phyloP scores from a whole-genome alignment of 2,888 invertebrate species.

The Pediacus dermestoides region DNA sequence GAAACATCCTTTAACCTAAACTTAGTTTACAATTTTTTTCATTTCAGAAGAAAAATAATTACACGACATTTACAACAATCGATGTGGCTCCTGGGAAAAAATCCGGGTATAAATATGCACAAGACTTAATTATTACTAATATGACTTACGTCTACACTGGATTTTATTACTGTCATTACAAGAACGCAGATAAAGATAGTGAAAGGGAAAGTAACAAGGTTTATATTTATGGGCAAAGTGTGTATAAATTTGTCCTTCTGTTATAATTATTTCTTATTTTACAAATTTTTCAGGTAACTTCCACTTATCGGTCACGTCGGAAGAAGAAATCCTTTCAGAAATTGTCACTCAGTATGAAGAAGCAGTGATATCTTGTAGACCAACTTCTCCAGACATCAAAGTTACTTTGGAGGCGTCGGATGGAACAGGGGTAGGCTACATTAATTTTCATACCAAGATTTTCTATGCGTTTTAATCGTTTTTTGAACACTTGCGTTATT shows the following conservation, averaged over 20 bases:
- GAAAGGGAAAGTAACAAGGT: slow-evolving; percentile 47
- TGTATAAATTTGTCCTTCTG: slow-evolving; percentile 33
- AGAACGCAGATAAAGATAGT: slow-evolving; percentile 42
- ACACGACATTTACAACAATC: slow-evolving; percentile 17
- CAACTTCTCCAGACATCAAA: slow-evolving; percentile 57
- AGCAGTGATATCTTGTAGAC: slow-evolving; percentile 60
- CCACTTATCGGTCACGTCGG: slow-evolving; percentile 50
- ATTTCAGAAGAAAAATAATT: slow-evolving; percentile 7
- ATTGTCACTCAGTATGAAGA: slow-evolving; percentile 46
- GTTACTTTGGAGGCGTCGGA: slow-evolving; percentile 52
- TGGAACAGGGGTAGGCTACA: too few relatives aligned
- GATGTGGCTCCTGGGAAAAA: slow-evolving; percentile 31
- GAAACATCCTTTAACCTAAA: too few relatives aligned
- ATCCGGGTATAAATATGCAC: slow-evolving; percentile 47
- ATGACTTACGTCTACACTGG: slow-evolving; percentile 45
- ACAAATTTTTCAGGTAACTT: slow-evolving; percentile 47
- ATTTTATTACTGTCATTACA: slow-evolving; percentile 46
- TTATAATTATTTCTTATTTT: slow-evolving; percentile 10
- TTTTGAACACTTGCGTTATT: too few relatives aligned
- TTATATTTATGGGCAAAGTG: slow-evolving; percentile 58
- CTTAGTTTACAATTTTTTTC: too few relatives aligned
- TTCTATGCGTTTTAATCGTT: too few relatives aligned
- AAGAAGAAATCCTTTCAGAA: slow-evolving; percentile 29
- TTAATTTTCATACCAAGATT: too few relatives aligned
- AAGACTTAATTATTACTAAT: slow-evolving; percentile 47